Base-by-base conservation (phyloP, 2,113 vertebrate genomes). In the Cryptotis parvus region DNA sequence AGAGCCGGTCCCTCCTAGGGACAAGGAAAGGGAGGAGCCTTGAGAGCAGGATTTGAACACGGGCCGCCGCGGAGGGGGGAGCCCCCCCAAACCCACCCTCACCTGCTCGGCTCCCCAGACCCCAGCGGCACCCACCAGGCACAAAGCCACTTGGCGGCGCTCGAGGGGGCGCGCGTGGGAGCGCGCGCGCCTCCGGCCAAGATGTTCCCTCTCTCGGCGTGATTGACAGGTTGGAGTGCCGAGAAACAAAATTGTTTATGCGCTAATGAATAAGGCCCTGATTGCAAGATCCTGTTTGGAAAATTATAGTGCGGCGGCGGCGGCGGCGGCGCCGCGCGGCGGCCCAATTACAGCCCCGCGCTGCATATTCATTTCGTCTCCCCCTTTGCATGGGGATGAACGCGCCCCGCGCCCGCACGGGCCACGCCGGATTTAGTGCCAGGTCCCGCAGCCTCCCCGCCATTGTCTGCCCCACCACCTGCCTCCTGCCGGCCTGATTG, bases 241-340 rank as follows among this genome's bases (percentile, higher is more conserved):
- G 98, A 98, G 98, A 98, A 99, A 99, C 99, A 98, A 99, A 99
- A 99, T 98, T 99, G 99, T 99, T 99, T 98, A 99, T 98, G 98
- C 98, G 97, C 98, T 99, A 99, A 99, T 99, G 99, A 99, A 99
- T 99, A 99, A 99, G 98, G 98, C 98, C 97, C 99, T 99, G 99
- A 99, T 99, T 99, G 99, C 99, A 99, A 99, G 99, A 99, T 99
- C 99, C 99, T 98, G 97, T 99, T 99, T 99, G 98, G 99, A 98
- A 99, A 99, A 99, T 99, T 99, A 99, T 98, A 96, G 98, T 98
- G 98, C 99, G 98, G 98, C 99, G 98, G 99, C 98, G 95, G 94
- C 94, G 93, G 96, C 94, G 96, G 93, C 93, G 85, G 55, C 68
- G 69, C 85, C 94, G 95, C 87, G 98, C 98, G 98, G 99, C 99